Evolutionary conservation across 30 jellyfish, hydroid and myxozoan genomes (phyloP).

Genomic region (Morbakka virulenta): DNA sequence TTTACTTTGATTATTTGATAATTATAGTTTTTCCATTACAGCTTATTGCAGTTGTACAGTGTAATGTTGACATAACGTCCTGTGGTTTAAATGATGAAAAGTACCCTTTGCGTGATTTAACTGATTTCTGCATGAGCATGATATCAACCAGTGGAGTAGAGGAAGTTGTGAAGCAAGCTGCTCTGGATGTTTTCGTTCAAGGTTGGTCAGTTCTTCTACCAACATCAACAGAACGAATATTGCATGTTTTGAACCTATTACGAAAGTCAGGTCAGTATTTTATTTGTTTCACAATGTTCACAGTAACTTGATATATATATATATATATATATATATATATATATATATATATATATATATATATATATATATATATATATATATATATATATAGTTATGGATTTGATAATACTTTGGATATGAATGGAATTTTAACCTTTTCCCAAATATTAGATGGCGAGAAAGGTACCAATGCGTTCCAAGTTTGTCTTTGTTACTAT

Average conservation of each 20-base stretch:
- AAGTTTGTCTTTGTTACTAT: too few relatives aligned
- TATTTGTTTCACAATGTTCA: neutral
- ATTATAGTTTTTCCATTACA: too few relatives aligned
- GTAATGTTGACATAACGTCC: neutral
- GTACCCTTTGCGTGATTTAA: neutral
- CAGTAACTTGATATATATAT: neutral
- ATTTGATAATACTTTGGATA: too few relatives aligned
- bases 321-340: too few relatives aligned
- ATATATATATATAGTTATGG: too few relatives aligned
- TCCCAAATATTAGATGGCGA: too few relatives aligned
- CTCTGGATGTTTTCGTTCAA: slow-evolving; percentile 49
- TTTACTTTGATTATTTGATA: too few relatives aligned
- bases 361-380: too few relatives aligned
- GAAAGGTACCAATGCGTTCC: too few relatives aligned
- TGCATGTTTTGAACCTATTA: slow-evolving; percentile 33
- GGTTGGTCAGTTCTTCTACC: slow-evolving; percentile 93
- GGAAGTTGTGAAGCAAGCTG: slow-evolving; percentile 31
- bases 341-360: too few relatives aligned
- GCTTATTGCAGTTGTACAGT: neutral
- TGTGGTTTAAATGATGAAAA: neutral
- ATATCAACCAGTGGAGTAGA: slow-evolving; percentile 36
- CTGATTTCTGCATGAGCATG: slow-evolving; percentile 19
- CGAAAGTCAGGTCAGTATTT: slow-evolving; percentile 28
- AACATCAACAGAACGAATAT: slow-evolving; percentile 63
- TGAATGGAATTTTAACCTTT: too few relatives aligned